Evolutionary conservation across 2,888 invertebrate genomes (phyloP), one percentile per base, ranked within the genome.

Genomic region (Gymnosoma rotundatum): DNA sequence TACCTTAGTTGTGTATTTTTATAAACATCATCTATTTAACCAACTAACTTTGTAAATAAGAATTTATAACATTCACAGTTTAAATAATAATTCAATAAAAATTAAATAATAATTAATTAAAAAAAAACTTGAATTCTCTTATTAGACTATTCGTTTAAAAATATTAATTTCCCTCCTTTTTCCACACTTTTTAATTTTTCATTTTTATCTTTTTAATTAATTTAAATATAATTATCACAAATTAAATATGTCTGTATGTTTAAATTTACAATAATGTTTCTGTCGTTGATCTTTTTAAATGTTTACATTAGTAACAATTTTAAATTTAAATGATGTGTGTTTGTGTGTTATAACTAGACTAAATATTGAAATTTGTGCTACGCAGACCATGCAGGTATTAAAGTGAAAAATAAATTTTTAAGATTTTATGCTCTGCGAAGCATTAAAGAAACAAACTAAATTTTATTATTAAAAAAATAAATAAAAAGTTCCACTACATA

Each of bases 391-490:
- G 10, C 18, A 52, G 50, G 18, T 52, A 10, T 45, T 20, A 38
- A 20, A 58, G 32, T 50, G 16, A n/a, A 45, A 21, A 20, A 45
- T n/a, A 61, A 83, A 36, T 61, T n/a, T 38, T n/a, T 64, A 69
- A 58, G 38, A 76, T 86, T 86, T 84, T 76, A 84, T 83, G 86
- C 86, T 83, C 58, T n/a, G 61, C 60, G 70, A 80, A 86, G 84
- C 86, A 78, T 67, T 79, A 54, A 74, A 0, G 9, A 32, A 73
- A 67, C 50, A 50, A 50, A 14, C 48, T 48, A 54, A 16, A 5
- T 63, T 60, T 10, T 25, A 16, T 16, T 66, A 45, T 25, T 16
- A 63, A 78, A 75, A n/a, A 48, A n/a, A 12, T 16, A 48, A 48
- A 48, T n/a, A 5, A 32, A 32, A 32, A 32, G 69, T 81, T 80